These are phyloP conservation scores for Tetragonula carbonaria DNA, from an alignment of 2,888 invertebrate genomes.

Conservation along the genomic window DNA sequence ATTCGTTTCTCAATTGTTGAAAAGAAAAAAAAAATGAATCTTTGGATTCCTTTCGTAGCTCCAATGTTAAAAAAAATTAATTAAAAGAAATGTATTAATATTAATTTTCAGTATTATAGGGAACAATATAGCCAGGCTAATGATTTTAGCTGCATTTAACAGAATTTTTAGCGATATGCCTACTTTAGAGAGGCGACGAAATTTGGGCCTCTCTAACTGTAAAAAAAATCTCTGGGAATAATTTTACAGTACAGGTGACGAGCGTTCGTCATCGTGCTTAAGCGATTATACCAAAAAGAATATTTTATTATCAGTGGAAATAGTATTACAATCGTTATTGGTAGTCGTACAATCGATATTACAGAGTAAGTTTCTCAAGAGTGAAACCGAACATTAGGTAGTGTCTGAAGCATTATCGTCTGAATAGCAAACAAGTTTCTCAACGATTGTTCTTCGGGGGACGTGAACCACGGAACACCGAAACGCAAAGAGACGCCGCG, in stretches of 20 bases:
- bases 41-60: no score
- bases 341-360: conserved; percentile 69
- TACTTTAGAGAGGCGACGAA: no score
- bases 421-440: conserved; percentile 7
- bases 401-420: conserved; percentile 3
- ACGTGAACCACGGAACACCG: background rate
- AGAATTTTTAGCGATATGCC: no score
- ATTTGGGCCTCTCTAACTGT: no score
- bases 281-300: conserved; percentile 74
- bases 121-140: no score
- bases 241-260: background rate
- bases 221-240: background rate
- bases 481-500: background rate
- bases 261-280: conserved; percentile 1
- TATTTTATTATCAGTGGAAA: conserved; percentile 78
- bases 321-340: conserved; percentile 75
- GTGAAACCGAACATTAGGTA: conserved; percentile 20
- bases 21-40: no score
- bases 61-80: no score
- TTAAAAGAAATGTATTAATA: no score
- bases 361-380: conserved; percentile 62
- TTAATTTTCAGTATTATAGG: no score
- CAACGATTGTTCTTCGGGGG: conserved; percentile 7
- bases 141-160: no score
- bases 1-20: no score